Percentiles rank a stretch among this genome's conserved stretches.
These are phyloP conservation scores for Camelus dromedarius DNA, from an alignment of 2,113 vertebrate genomes.

Conservation along the genomic window DNA sequence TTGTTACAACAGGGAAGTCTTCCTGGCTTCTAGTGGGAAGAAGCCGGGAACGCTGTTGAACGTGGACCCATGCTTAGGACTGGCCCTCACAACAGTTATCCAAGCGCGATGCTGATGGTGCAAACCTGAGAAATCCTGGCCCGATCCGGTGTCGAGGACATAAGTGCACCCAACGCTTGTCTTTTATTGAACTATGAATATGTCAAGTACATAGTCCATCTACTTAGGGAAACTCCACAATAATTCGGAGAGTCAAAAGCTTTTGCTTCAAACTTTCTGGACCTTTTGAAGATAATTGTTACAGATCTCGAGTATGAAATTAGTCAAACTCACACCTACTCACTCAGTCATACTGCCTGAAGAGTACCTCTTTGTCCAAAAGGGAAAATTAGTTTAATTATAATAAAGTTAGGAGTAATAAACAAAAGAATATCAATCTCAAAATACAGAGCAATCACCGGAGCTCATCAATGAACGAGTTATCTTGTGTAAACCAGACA, in stretches of 20 bases:
- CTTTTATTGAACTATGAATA: background rate
- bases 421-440: background rate
- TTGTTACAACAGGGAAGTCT: background rate
- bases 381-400: background rate
- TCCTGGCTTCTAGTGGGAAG: background rate
- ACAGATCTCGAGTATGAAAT: background rate
- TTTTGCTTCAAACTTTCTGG: background rate
- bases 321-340: background rate
- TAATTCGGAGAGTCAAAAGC: background rate
- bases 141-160: no score
- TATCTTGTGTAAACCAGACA: background rate
- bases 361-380: background rate
- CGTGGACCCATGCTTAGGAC: fast-evolving
- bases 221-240: background rate
- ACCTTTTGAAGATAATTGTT: background rate
- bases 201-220: background rate
- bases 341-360: background rate
- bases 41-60: background rate
- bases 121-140: background rate
- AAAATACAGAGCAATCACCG: background rate
- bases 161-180: background rate
- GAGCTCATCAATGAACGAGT: background rate
- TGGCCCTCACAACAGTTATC: background rate
- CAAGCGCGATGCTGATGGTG: background rate
- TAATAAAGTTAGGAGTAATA: background rate